These are phyloP conservation scores for Dasysyrphus tricinctus DNA, from an alignment of 2,888 invertebrate species.

Conservation along the genomic window DNA sequence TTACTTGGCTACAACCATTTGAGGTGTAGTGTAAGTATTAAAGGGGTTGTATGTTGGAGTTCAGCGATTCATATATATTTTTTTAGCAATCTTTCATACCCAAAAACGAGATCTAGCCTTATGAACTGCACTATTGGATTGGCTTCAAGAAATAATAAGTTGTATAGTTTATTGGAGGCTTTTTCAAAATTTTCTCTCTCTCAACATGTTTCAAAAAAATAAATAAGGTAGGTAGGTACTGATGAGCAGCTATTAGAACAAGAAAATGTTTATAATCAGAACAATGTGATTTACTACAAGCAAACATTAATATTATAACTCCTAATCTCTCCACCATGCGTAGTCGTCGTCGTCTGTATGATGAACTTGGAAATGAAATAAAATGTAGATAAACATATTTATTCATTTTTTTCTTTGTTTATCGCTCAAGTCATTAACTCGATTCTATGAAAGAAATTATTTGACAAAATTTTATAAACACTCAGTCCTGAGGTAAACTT, in stretches of 20 bases:
- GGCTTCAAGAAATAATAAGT: neutral
- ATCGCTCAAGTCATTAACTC: constrained; percentile 7
- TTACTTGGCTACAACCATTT: no score
- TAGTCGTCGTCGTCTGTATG: neutral
- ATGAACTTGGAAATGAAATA: constrained; percentile 30
- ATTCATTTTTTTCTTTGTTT: neutral
- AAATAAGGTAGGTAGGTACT: no score
- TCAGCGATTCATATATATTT: no score
- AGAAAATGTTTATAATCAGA: neutral
- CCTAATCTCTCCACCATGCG: neutral
- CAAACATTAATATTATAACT: neutral
- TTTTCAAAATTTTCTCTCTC: no score
- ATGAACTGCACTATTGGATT: neutral
- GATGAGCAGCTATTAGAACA: neutral
- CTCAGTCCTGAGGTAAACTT: constrained; percentile 13
- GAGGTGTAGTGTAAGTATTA: no score
- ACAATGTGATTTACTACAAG: neutral
- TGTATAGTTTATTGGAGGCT: neutral
- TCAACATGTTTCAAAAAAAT: neutral
- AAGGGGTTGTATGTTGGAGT: no score
- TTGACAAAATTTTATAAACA: constrained; percentile 19
- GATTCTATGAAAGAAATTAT: constrained; percentile 15
- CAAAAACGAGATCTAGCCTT: no score
- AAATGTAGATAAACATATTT: constrained; percentile 23
- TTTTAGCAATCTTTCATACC: no score